These are phyloP conservation scores for Nasua narica DNA, from an alignment of 2,797 vertebrate species.

Conservation along the genomic window DNA sequence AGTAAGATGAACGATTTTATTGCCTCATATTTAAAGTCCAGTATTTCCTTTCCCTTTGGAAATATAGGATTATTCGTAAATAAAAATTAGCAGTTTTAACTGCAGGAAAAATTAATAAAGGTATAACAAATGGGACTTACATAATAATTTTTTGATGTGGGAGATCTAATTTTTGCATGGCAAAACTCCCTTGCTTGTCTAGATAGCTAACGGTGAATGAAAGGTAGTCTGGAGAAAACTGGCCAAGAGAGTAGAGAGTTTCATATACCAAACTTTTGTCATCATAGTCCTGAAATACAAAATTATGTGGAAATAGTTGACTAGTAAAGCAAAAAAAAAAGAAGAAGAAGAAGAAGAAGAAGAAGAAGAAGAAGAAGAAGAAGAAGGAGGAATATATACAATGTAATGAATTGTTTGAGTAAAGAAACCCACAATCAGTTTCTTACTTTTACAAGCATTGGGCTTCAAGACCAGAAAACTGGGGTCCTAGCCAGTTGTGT, in stretches of 20 bases:
- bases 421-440: neutral
- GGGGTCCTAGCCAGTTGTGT: neutral
- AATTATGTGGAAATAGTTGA: neutral
- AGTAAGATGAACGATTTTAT: slow-evolving; percentile 18
- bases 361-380: no score
- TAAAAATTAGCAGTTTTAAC: slow-evolving; percentile 25
- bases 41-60: neutral
- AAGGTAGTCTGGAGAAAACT: neutral
- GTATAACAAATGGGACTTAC: neutral
- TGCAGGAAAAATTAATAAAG: slow-evolving; percentile 2
- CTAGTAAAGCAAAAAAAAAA: neutral
- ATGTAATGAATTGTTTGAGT: neutral
- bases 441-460: neutral
- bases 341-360: no score
- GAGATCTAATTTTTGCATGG: neutral
- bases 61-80: neutral
- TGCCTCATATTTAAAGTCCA: slow-evolving; percentile 12
- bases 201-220: neutral
- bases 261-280: neutral
- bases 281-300: neutral
- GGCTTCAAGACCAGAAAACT: neutral
- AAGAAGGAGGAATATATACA: neutral
- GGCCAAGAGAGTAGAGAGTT: neutral
- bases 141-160: neutral
- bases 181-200: neutral